Percentiles rank a stretch among this genome's conserved stretches.
Conservation (phyloP, 2,113 vertebrate genomes). For the Entelurus aequoreus region DNA sequence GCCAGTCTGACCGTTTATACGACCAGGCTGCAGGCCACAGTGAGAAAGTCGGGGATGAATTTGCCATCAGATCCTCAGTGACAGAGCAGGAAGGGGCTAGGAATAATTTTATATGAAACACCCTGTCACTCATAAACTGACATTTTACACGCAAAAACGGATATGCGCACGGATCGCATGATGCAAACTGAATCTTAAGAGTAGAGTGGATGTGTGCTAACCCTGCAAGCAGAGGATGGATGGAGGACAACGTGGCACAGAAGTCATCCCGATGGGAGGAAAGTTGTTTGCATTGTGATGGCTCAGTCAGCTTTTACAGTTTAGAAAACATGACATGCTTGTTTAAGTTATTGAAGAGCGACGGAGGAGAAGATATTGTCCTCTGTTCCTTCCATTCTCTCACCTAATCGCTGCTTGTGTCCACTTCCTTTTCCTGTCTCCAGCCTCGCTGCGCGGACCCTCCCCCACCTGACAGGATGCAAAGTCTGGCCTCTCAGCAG, state of each 20-base stretch:
- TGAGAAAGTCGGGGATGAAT: too few species aligned
- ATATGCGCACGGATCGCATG: too few species aligned
- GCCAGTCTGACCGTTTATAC: too few species aligned
- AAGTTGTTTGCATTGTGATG: neutral
- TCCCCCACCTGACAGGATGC: slow-evolving; percentile 68
- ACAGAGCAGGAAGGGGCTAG: too few species aligned
- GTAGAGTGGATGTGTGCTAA: neutral
- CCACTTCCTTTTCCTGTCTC: slow-evolving; percentile 76
- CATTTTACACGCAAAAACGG: too few species aligned
- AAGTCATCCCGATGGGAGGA: neutral
- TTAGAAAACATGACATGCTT: slow-evolving; percentile 47
- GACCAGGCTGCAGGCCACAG: too few species aligned
- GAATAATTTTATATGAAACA: too few species aligned
- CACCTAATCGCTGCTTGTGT: slow-evolving; percentile 63
- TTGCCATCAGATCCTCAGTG: too few species aligned
- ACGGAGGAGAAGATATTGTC: slow-evolving; percentile 60
- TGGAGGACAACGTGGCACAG: neutral
- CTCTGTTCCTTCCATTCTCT: slow-evolving; percentile 65
- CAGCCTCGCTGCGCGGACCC: slow-evolving; percentile 49
- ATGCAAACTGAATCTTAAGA: too few species aligned
- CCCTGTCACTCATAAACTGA: too few species aligned
- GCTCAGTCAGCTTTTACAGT: slow-evolving; percentile 12
- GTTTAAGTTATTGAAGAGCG: slow-evolving; percentile 55
- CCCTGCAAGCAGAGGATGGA: neutral
- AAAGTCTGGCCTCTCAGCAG: slow-evolving; percentile 74